phyloP scores from a whole-genome alignment of 2,113 vertebrate genomes.

The Heptranchias perlo region DNA sequence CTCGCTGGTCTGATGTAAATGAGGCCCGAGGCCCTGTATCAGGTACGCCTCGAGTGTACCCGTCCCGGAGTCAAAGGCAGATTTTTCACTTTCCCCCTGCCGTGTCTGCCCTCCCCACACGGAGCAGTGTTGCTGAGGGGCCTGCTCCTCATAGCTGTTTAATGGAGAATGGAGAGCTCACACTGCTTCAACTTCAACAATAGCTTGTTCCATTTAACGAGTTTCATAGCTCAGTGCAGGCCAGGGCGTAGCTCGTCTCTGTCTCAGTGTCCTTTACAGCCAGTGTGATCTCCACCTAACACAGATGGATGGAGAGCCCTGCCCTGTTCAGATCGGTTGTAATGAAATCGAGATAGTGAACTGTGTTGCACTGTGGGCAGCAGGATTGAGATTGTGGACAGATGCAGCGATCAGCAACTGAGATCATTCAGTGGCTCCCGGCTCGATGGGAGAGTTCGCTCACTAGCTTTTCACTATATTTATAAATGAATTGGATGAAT shows the following conservation, averaged over 20 bases:
- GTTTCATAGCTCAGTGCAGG: background rate
- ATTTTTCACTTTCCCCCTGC: too few relatives aligned
- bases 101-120: too few relatives aligned
- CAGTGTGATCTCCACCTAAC: background rate
- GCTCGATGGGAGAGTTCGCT: background rate
- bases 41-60: too few relatives aligned
- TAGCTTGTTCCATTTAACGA: background rate
- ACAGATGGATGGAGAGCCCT: background rate
- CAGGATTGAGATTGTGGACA: too few relatives aligned
- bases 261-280: background rate
- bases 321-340: background rate
- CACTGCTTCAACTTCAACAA: too few relatives aligned
- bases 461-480: background rate
- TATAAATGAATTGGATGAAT: background rate
- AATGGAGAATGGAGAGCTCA: background rate
- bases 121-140: background rate
- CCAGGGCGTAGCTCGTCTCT: background rate
- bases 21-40: too few relatives aligned
- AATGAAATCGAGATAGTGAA: background rate
- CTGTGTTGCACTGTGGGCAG: background rate
- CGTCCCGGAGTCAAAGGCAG: too few relatives aligned
- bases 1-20: too few relatives aligned
- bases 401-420: too few relatives aligned
- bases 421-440: background rate
- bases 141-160: background rate